Percentiles rank a stretch among this genome's conserved stretches.
These are phyloP conservation scores for Nasonovia ribisnigri DNA, from an alignment of 2,888 invertebrate species.

Conservation along the genomic window DNA sequence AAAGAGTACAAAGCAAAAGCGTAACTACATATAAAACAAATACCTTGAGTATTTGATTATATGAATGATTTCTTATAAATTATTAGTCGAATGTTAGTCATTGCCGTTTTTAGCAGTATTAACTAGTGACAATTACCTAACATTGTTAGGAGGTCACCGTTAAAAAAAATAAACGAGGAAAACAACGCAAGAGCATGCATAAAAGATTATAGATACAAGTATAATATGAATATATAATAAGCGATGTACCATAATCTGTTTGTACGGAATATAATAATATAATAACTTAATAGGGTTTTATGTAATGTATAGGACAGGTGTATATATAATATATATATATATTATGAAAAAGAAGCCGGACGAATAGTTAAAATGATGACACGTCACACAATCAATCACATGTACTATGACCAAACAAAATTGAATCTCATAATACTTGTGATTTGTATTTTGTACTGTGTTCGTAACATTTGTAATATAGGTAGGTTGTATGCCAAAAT, in stretches of 20 bases:
- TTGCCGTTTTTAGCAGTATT: neutral
- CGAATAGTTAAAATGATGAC: neutral
- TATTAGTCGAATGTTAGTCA: neutral
- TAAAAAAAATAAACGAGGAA: neutral
- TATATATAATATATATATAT: neutral
- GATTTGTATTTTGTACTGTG: neutral
- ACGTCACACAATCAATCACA: slow-evolving; percentile 32
- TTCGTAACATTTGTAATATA: neutral
- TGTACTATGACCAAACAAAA: neutral
- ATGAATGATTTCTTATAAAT: neutral
- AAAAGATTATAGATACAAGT: neutral
- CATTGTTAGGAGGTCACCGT: neutral
- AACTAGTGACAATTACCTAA: neutral
- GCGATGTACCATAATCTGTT: neutral
- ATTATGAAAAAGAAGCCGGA: neutral
- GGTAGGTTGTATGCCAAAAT: neutral
- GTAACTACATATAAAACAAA: neutral
- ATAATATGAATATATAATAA: neutral
- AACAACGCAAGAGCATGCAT: neutral
- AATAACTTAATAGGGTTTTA: slow-evolving; percentile 7
- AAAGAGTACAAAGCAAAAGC: neutral
- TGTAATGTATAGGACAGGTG: neutral
- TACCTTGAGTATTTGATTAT: neutral
- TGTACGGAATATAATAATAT: neutral
- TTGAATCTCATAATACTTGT: slow-evolving; percentile 16